Conservation (phyloP, 1,140 invertebrate genomes). For the Trichomalopsis sarcophagae region DNA sequence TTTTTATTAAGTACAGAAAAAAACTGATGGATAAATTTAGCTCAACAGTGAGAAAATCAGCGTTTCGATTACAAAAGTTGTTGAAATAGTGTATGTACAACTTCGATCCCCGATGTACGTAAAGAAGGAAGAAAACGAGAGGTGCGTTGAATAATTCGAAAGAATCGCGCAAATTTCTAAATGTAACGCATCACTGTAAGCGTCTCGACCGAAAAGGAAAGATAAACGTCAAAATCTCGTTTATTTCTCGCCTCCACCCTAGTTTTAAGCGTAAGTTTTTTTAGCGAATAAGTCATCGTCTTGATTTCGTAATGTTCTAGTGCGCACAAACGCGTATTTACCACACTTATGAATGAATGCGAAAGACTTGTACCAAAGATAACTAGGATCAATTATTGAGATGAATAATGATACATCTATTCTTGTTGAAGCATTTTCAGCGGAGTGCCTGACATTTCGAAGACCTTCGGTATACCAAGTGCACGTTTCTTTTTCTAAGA, state of each 20-base stretch:
- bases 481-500: slow-evolving; percentile 31
- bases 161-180: too few relatives aligned
- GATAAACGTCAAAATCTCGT: background rate
- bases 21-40: background rate
- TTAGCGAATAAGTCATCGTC: slow-evolving; percentile 3
- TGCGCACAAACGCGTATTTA: slow-evolving; percentile 37
- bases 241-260: background rate
- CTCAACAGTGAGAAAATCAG: background rate
- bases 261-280: background rate
- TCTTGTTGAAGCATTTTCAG: slow-evolving; percentile 67
- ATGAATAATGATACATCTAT: slow-evolving; percentile 59
- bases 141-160: background rate
- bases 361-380: slow-evolving; percentile 63
- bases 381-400: slow-evolving; percentile 59
- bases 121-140: background rate
- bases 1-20: background rate
- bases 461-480: slow-evolving; percentile 57
- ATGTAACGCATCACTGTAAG: too few relatives aligned
- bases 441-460: slow-evolving; percentile 69
- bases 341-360: slow-evolving; percentile 50
- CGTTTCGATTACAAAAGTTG: slow-evolving; percentile 37
- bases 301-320: slow-evolving; percentile 44
- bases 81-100: slow-evolving; percentile 29
- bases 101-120: background rate
- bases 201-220: background rate